A percentile compares a stretch with the other conserved stretches of the same genome.
These are phyloP conservation scores for Pseudorhombus dupliciocellatus DNA, from an alignment of 2,113 vertebrate species.

Conservation along the genomic window DNA sequence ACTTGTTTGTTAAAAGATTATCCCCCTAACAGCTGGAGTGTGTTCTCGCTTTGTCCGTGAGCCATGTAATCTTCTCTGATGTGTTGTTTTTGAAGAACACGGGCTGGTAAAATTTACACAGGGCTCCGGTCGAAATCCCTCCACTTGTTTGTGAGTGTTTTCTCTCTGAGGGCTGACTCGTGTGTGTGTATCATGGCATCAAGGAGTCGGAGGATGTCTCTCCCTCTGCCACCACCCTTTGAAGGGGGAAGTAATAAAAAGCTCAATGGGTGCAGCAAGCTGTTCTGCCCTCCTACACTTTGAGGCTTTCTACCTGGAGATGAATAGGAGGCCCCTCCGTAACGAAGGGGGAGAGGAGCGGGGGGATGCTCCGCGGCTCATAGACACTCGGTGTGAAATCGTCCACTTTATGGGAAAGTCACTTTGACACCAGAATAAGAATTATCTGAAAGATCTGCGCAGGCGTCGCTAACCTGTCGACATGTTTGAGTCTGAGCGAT, in stretches of 20 bases:
- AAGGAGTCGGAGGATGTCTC: slow-evolving; percentile 69
- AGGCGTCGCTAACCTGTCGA: slow-evolving; percentile 9
- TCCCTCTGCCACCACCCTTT: slow-evolving; percentile 75
- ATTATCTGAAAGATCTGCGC: slow-evolving; percentile 12
- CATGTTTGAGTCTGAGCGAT: slow-evolving; percentile 22
- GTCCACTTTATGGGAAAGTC: slow-evolving; percentile 37
- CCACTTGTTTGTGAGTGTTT: slow-evolving; percentile 54
- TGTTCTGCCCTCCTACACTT: slow-evolving; percentile 76
- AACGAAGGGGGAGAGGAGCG: slow-evolving; percentile 69
- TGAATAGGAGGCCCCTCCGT: slow-evolving; percentile 82
- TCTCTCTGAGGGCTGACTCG: slow-evolving; percentile 35
- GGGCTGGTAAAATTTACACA: slow-evolving; percentile 45
- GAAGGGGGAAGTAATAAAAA: slow-evolving; percentile 79
- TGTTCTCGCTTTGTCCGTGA: slow-evolving; percentile 20
- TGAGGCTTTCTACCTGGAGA: slow-evolving; percentile 80
- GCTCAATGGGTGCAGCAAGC: slow-evolving; percentile 81
- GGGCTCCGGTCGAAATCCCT: slow-evolving; percentile 43
- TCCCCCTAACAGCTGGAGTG: slow-evolving; percentile 50
- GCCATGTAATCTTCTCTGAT: slow-evolving; percentile 58
- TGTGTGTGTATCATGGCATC: slow-evolving; percentile 70
- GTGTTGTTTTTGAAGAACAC: slow-evolving; percentile 51
- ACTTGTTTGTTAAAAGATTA: slow-evolving; percentile 65
- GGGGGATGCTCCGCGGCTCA: slow-evolving; percentile 56
- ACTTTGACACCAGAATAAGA: slow-evolving; percentile 3
- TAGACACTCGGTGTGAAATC: slow-evolving; percentile 71